A percentile compares a stretch with the other conserved stretches of the same genome.
These are phyloP conservation scores for Stictonetta naevosa DNA, from an alignment of 2,113 vertebrate genomes.

Conservation along the genomic window DNA sequence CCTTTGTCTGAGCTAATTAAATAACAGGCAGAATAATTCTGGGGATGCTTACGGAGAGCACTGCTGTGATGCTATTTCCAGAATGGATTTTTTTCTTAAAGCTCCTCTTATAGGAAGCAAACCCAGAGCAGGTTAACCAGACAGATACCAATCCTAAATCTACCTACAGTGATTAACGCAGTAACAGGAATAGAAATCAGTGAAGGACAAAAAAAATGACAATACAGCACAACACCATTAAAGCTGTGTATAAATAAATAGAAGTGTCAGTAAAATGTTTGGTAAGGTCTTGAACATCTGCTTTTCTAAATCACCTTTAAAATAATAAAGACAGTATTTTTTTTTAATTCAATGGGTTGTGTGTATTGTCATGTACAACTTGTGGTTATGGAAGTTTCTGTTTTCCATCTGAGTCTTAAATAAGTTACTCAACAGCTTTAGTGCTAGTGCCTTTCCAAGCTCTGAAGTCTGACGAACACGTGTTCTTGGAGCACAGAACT, in stretches of 20 bases:
- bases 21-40: conserved; percentile 56
- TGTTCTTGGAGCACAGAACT: conserved; percentile 15
- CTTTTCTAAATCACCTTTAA: neutral
- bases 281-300: conserved; percentile 21
- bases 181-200: neutral
- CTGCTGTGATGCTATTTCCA: conserved; percentile 32
- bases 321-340: conserved; percentile 17
- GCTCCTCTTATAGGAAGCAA: neutral
- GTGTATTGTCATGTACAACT: conserved; percentile 20
- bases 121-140: neutral
- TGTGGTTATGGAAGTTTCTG: conserved; percentile 47
- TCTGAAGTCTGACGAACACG: conserved; percentile 20
- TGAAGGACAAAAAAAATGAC: neutral
- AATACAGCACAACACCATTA: neutral
- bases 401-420: conserved; percentile 28
- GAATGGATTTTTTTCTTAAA: neutral
- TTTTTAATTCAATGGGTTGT: conserved; percentile 7
- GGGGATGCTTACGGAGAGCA: neutral
- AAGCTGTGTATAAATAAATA: neutral
- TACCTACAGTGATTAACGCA: neutral
- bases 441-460: neutral
- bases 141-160: neutral
- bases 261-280: neutral
- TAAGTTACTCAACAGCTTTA: conserved; percentile 12
- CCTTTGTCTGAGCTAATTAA: conserved; percentile 70